These are phyloP conservation scores for Pterocles orientalis DNA, from an alignment of 2,113 vertebrate species.

Conservation along the genomic window DNA sequence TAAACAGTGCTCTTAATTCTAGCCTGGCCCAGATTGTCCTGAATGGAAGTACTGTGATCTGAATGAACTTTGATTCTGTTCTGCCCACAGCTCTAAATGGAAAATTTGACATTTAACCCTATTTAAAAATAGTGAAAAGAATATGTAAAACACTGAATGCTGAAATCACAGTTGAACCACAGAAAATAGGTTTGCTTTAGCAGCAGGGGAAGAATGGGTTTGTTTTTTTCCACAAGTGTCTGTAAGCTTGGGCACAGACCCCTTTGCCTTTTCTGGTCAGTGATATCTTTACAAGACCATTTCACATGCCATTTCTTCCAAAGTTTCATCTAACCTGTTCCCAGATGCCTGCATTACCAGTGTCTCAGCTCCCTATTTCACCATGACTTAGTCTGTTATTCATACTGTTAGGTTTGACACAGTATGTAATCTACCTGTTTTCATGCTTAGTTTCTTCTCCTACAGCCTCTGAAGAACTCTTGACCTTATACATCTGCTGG, in stretches of 20 bases:
- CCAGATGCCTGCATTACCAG: background rate
- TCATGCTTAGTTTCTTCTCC: background rate
- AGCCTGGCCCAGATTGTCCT: background rate
- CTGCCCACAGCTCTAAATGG: background rate
- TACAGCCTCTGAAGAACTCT: background rate
- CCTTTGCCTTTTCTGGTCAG: background rate
- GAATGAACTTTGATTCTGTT: background rate
- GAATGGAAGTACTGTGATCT: background rate
- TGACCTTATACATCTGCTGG: background rate
- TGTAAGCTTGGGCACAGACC: background rate
- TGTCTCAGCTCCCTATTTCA: background rate
- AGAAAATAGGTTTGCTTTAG: background rate
- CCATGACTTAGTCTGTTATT: background rate
- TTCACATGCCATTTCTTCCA: background rate
- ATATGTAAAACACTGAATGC: background rate
- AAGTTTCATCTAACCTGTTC: background rate
- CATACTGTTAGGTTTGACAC: background rate
- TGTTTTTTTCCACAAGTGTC: background rate
- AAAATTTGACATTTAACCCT: background rate
- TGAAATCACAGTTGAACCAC: background rate
- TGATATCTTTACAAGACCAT: background rate
- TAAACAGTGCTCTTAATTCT: background rate
- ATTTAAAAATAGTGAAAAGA: background rate
- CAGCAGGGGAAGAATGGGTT: background rate
- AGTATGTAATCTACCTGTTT: background rate